Evolutionary conservation across 2,797 vertebrate species (phyloP).

Genomic region (Tokudaia muenninki): DNA sequence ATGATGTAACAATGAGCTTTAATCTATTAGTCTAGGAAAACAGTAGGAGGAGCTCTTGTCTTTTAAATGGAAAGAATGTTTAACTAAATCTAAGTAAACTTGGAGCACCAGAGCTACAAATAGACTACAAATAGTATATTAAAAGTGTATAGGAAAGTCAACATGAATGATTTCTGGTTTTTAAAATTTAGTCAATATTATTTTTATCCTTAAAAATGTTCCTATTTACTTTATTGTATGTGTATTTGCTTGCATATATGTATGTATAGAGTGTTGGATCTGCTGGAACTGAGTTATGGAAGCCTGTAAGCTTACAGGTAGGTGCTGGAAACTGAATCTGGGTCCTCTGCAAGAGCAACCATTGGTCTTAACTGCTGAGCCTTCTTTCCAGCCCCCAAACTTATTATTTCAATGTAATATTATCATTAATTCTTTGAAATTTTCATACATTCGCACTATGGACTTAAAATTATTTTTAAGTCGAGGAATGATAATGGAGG

Average conservation of each 20-base stretch:
- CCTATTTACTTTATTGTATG: not conserved
- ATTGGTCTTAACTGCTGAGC: not conserved
- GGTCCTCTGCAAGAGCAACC: not conserved
- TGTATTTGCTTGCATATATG: not conserved
- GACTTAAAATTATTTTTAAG: not conserved
- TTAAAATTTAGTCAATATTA: not conserved
- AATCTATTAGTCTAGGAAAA: not conserved
- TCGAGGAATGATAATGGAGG: not conserved
- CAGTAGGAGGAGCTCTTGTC: constrained; percentile 2
- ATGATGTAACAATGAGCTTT: not conserved
- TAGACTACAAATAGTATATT: not conserved
- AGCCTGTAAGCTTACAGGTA: not conserved
- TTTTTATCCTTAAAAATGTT: not conserved
- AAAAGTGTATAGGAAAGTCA: not conserved
- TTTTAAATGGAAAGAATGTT: not conserved
- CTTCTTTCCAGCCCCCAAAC: not conserved
- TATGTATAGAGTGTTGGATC: not conserved
- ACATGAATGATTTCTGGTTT: not conserved
- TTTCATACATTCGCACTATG: not conserved
- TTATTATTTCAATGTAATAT: not conserved
- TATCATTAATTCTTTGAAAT: not conserved
- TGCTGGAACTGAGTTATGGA: not conserved
- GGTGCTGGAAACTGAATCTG: not conserved
- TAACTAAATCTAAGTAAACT: not conserved
- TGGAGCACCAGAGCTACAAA: not conserved